Evolutionary conservation across 2,797 vertebrate species (phyloP), one percentile per base, ranked within the genome.

Genomic region (Aeoliscus strigatus): DNA sequence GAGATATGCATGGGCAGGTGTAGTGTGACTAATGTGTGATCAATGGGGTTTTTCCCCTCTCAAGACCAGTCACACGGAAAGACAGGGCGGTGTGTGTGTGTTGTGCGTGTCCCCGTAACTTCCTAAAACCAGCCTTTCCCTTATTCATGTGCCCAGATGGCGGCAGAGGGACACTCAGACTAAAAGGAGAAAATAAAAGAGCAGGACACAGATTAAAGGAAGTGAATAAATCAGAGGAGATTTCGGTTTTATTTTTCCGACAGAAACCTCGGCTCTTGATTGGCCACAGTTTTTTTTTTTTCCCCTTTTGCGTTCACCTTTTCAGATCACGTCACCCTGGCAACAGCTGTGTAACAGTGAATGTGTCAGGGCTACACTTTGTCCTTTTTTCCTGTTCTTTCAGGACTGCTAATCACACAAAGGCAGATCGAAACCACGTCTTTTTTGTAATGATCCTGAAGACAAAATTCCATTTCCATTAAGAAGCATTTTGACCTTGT

Each of bases 21-120:
- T 58, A 60, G 41, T 52, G 63, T 76, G 79, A 83, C 73, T 81
- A 71, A 81, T 76, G 60, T 75, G 50, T 54, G 73, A 80, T 81
- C 66, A 71, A 64, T 78, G 69, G 58, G 47, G 64, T 66, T 50
- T 52, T 3, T 33, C 15, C 23, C 32, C 29, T 25, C 42, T 60
- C 17, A 49, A 63, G 63, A 66, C 36, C 39, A 62, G 56, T 73
- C 33, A 51, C 39, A 52, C 40, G 27, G 29, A 70, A 50, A 51
- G 30, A 14, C 10, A 32, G 39, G 24, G 36, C 0, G 18, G 15
- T 12, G 31, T 11, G 8, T 13, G 27, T 14, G 56, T 10, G 38
- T 12, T 5, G 23, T 18, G 38, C 6, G 36, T 6, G 27, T 7
- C 25, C 2, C 31, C 6, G 27, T 26, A 14, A 39, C 52, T 71